Percentiles rank a stretch among this genome's conserved stretches.
Conservation (phyloP, 2,888 invertebrate species). For the Tipula vernalis region DNA sequence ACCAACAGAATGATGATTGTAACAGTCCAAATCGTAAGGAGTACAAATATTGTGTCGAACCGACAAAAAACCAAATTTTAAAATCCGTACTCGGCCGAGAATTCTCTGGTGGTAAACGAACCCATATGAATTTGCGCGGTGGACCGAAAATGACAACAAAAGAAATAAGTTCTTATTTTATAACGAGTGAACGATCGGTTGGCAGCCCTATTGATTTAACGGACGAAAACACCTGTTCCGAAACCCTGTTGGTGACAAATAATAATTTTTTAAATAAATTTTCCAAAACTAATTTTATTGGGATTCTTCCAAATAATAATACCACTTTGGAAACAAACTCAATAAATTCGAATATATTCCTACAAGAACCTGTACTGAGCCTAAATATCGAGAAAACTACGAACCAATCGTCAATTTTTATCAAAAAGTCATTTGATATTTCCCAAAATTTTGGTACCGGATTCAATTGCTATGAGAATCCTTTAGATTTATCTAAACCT, state of each 20-base stretch:
- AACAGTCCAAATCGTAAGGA: neutral
- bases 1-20: neutral
- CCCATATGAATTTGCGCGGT: neutral
- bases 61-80: neutral
- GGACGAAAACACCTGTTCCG: neutral
- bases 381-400: conserved; percentile 34
- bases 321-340: neutral
- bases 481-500: conserved; percentile 11
- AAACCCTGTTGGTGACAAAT: neutral
- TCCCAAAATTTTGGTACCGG: neutral
- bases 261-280: conserved; percentile 7
- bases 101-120: neutral
- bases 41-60: neutral
- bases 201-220: conserved; percentile 1
- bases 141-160: neutral
- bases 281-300: neutral
- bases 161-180: neutral
- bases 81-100: neutral
- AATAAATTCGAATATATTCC: conserved; percentile 28
- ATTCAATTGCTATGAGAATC: neutral
- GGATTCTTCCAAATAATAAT: neutral
- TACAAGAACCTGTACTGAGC: conserved; percentile 34
- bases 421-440: conserved; percentile 30
- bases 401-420: conserved; percentile 34
- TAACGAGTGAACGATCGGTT: neutral